Evolutionary conservation across 2,797 vertebrate genomes (phyloP), one percentile per base, ranked within the genome.

Genomic region (Valencia hispanica): DNA sequence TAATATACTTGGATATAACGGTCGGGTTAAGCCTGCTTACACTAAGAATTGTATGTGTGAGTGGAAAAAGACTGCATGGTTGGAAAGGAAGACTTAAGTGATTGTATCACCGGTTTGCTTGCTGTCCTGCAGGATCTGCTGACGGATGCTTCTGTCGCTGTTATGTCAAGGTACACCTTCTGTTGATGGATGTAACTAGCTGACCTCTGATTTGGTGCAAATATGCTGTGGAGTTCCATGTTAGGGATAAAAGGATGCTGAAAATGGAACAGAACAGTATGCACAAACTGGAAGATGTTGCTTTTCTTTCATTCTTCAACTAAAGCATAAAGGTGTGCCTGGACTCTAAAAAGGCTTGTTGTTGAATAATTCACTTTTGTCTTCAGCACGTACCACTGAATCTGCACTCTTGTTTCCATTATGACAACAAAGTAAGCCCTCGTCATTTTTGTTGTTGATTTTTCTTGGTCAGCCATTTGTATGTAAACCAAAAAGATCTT

Each of bases 11-110:
- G 85, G 83, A 84, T 88, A 90, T 90, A 75, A 85, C 86, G 88
- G 79, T 73, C 55, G 87, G 88, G 92, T 89, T 88, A 88, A 70
- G 77, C 77, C 76, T 87, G 90, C 91, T 91, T 91, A 94, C 87
- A 86, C 81, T 81, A 74, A 84, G 72, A 82, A 91, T 91, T 93
- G 88, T 92, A 92, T 73, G 50, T 9, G 22, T 22, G 90, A 57
- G 88, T 79, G 88, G 92, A 90, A 85, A 17, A 86, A 93, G 89
- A 89, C 91, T 51, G 84, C 87, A 90, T 72, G 83, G 89, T 92
- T 91, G 89, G 80, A 68, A 81, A 96, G 96, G 96, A 97, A 97
- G 96, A 97, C 96, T 94, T 93, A 84, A 92, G 89, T 96, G 95
- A 96, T 92, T 91, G 88, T 81, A 85, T 90, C 82, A 74, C 86